Percentiles rank a stretch among this genome's conserved stretches.
These are phyloP conservation scores for Petrocephalus sullivani DNA, from an alignment of 2,797 vertebrate species.

Conservation along the genomic window DNA sequence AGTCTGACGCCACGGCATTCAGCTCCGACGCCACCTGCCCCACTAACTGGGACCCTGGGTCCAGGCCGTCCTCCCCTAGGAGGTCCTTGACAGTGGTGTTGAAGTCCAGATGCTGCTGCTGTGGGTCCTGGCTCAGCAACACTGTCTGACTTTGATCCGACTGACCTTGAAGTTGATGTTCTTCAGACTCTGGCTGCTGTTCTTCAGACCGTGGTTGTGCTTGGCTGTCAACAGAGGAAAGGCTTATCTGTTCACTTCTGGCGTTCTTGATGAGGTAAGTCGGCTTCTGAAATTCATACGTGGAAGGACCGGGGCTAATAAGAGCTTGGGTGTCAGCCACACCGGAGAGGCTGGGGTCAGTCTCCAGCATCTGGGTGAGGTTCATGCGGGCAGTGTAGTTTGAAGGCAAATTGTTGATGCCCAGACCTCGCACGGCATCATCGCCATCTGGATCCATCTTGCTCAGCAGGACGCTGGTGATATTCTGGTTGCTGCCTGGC, in stretches of 20 bases:
- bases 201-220: slow-evolving; percentile 70
- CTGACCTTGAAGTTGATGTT: slow-evolving; percentile 43
- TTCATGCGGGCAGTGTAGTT: slow-evolving; percentile 96
- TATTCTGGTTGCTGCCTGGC: slow-evolving; percentile 75
- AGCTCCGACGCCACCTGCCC: slow-evolving; percentile 78
- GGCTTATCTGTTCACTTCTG: slow-evolving; percentile 73
- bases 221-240: slow-evolving; percentile 73
- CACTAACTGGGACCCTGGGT: slow-evolving; percentile 71
- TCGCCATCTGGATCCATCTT: slow-evolving; percentile 86
- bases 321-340: slow-evolving; percentile 72
- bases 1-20: slow-evolving; percentile 66
- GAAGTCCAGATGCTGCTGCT: slow-evolving; percentile 76
- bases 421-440: slow-evolving; percentile 78
- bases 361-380: slow-evolving; percentile 95
- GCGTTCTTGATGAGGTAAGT: slow-evolving; percentile 83
- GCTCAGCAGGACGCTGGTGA: slow-evolving; percentile 81
- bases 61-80: slow-evolving; percentile 71
- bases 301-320: slow-evolving; percentile 71
- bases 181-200: slow-evolving; percentile 44
- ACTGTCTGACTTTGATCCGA: slow-evolving; percentile 46
- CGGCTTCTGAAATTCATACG: slow-evolving; percentile 80
- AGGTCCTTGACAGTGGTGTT: slow-evolving; percentile 82
- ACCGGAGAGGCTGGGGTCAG: slow-evolving; percentile 65
- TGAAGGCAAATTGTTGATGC: slow-evolving; percentile 82
- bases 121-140: slow-evolving; percentile 21